These are phyloP conservation scores for Mormyrus lacerda DNA, from an alignment of 2,113 vertebrate species.

Conservation along the genomic window DNA sequence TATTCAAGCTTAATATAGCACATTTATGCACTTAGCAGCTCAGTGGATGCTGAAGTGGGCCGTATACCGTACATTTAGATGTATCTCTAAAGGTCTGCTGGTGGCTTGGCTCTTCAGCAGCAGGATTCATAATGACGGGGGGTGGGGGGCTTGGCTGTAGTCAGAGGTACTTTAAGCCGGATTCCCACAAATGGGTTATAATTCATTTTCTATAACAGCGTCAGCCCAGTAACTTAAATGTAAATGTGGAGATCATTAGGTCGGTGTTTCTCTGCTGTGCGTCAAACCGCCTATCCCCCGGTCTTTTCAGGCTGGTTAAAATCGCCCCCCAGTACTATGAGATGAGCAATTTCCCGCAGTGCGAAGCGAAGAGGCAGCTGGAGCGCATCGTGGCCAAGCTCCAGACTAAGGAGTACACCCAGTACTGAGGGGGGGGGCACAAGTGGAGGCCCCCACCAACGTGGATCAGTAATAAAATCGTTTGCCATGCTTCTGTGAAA, in stretches of 20 bases:
- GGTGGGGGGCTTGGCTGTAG: not conserved
- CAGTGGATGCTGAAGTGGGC: not conserved
- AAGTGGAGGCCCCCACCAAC: conserved; percentile 25
- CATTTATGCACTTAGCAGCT: conserved; percentile 22
- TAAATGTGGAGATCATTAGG: conserved; percentile 19
- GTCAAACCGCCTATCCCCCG: conserved; percentile 40
- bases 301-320: conserved; percentile 84
- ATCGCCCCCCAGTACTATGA: conserved; percentile 94
- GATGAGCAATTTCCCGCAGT: conserved; percentile 97
- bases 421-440: conserved; percentile 67
- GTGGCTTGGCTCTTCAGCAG: not conserved
- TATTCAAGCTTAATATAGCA: not conserved
- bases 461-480: conserved; percentile 66
- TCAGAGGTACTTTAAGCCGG: not conserved
- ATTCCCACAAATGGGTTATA: not conserved
- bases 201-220: not conserved
- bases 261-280: conserved; percentile 19
- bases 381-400: conserved; percentile 92
- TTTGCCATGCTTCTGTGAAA: conserved; percentile 73
- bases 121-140: not conserved
- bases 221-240: not conserved
- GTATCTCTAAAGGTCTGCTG: not conserved
- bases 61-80: not conserved
- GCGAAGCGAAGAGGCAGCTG: conserved; percentile 94
- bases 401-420: conserved; percentile 91